phyloP scores from a whole-genome alignment of 35 echinoderm and acorn worm genomes.

The Hemicentrotus pulcherrimus region DNA sequence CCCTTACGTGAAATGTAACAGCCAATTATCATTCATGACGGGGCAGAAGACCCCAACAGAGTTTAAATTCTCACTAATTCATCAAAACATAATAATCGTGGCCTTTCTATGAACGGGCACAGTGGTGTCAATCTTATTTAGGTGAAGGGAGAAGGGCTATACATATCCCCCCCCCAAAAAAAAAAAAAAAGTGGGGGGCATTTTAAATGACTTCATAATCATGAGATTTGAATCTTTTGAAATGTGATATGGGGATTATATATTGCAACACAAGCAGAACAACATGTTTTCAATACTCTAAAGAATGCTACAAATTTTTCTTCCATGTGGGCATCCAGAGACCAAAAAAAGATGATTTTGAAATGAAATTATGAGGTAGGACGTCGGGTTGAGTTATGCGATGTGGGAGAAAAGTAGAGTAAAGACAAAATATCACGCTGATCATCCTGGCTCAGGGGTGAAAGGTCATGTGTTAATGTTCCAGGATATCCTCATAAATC shows the following conservation, averaged over 20 bases:
- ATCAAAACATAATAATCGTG: neutral
- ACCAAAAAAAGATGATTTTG: neutral
- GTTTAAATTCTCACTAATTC: neutral
- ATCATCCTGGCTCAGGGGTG: neutral
- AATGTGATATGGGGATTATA: neutral
- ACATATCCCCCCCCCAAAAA: neutral
- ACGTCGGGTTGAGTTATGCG: neutral
- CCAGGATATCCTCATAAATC: conserved; percentile 8
- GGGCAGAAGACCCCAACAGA: neutral
- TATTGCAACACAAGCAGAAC: neutral
- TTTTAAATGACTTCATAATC: neutral
- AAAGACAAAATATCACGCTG: conserved; percentile 2
- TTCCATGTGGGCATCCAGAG: neutral
- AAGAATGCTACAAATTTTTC: conserved; percentile 10
- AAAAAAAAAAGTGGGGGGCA: neutral
- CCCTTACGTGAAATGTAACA: neutral
- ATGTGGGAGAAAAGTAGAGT: neutral
- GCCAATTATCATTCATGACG: neutral
- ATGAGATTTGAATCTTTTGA: neutral
- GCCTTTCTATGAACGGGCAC: neutral
- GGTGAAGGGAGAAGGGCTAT: neutral
- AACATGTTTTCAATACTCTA: conserved; percentile 12
- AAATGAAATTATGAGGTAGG: neutral
- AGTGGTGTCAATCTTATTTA: neutral
- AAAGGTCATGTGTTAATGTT: conserved; percentile 13